Percentiles rank a stretch among this genome's conserved stretches.
phyloP scores from a whole-genome alignment of 2,113 vertebrate genomes.

The Phalacrocorax carbo region DNA sequence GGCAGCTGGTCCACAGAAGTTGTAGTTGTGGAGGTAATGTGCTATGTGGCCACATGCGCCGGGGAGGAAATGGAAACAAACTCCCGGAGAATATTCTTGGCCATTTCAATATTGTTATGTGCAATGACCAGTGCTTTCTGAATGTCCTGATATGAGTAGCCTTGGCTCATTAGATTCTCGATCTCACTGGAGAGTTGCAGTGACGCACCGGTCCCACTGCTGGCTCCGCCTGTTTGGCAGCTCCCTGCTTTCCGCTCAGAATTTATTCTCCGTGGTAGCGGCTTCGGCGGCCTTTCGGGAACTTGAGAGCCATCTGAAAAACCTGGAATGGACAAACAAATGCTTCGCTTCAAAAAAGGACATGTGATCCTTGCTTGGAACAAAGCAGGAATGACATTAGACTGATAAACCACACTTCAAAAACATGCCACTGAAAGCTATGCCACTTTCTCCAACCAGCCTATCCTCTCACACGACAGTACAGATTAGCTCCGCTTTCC shows the following conservation, averaged over 20 bases:
- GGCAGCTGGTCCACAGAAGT: conserved; percentile 61
- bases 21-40: conserved; percentile 10
- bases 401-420: neutral
- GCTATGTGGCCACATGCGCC: conserved; percentile 93
- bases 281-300: conserved; percentile 93
- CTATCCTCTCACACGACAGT: neutral
- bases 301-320: conserved; percentile 82
- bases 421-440: neutral
- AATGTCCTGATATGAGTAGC: conserved; percentile 98
- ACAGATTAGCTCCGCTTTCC: neutral
- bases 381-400: neutral
- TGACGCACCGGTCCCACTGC: neutral
- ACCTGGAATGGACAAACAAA: conserved; percentile 65
- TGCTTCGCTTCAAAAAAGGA: neutral
- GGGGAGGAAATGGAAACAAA: conserved; percentile 93
- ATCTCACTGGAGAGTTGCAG: conserved; percentile 93
- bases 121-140: conserved; percentile 98
- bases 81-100: conserved; percentile 96
- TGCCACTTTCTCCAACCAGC: fast-evolving
- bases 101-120: conserved; percentile 99
- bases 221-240: conserved; percentile 68
- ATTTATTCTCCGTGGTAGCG: conserved; percentile 90
- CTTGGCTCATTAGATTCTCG: conserved; percentile 93
- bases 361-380: neutral
- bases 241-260: conserved; percentile 87